Evolutionary conservation across 2,113 vertebrate genomes (phyloP).

Genomic region (Prinia subflava): DNA sequence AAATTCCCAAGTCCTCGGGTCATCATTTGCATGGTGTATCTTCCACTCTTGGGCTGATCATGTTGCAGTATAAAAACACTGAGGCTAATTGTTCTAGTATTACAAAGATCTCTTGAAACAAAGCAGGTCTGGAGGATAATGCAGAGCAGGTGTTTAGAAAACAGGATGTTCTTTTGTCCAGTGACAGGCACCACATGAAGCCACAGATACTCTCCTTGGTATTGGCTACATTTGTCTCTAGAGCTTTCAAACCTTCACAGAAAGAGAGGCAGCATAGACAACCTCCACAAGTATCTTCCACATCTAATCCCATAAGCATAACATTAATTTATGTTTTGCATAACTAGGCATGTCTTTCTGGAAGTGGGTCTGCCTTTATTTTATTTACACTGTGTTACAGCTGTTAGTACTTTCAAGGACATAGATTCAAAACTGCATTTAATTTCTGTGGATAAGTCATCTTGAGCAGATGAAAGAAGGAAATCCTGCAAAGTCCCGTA

Average conservation of each 20-base stretch:
- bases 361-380: background rate
- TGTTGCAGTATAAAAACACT: conserved; percentile 10
- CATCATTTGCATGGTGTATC: conserved; percentile 41
- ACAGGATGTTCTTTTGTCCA: background rate
- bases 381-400: background rate
- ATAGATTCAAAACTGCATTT: background rate
- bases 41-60: background rate
- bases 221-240: background rate
- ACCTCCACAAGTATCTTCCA: background rate
- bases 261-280: background rate
- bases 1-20: background rate
- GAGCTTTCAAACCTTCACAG: background rate
- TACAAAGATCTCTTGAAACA: conserved; percentile 27
- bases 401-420: background rate
- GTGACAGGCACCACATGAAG: background rate
- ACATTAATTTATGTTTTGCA: background rate
- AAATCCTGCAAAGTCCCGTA: background rate
- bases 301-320: background rate
- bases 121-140: background rate
- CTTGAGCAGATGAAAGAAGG: background rate
- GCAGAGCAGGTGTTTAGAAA: background rate
- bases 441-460: background rate
- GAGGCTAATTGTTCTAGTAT: conserved; percentile 28
- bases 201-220: background rate
- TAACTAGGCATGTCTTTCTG: background rate